Base-by-base conservation (phyloP, 2,888 invertebrate species). In the Polymixis lichenea region DNA sequence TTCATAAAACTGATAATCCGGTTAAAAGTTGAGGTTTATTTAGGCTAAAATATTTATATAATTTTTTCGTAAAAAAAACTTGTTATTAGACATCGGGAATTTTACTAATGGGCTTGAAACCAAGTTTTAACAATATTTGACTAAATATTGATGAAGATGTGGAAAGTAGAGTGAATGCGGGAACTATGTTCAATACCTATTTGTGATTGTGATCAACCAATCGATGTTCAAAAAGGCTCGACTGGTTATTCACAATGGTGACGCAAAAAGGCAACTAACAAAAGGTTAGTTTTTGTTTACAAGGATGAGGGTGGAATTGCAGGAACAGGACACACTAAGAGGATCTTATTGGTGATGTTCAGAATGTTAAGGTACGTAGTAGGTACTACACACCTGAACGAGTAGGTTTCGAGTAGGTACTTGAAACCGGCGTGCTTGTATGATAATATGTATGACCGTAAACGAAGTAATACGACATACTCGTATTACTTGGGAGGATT, bases 21-120 rank as follows among this genome's bases (percentile, higher is more conserved):
- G 22, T 51, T 46, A 56, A 51, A 38, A 43, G 15, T 82, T 62
- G 11, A 56, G 11, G 51, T 82, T 67, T 51, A 49, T 80, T 80
- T 46, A 53, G 25, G 32, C 32, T 46, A 17, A 60, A 71, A 53
- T 32, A 78, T n/a, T 51, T 25, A 22, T 19, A 51, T 9, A 49
- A 78, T 28, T 25, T 75, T 56, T 46, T n/a, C 13, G 1, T 70
- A 49, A 9, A 22, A n/a, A 49, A 61, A 19, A n/a, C 19, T 62
- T 25, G 22, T 38, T 32, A 4, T 38, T 25, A 9, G 49, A 65
- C 8, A 66, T n/a, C 19, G 13, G 25, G 2, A 38, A 67, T 56
- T 28, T 46, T 13, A 65, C 3, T 15, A 32, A 60, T 61, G 25
- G 46, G 13, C 4, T 49, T 65, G 19, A 46, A 22, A 65, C 15